These are phyloP conservation scores for Xyrichtys novacula DNA, from an alignment of 2,797 vertebrate genomes.

Conservation along the genomic window DNA sequence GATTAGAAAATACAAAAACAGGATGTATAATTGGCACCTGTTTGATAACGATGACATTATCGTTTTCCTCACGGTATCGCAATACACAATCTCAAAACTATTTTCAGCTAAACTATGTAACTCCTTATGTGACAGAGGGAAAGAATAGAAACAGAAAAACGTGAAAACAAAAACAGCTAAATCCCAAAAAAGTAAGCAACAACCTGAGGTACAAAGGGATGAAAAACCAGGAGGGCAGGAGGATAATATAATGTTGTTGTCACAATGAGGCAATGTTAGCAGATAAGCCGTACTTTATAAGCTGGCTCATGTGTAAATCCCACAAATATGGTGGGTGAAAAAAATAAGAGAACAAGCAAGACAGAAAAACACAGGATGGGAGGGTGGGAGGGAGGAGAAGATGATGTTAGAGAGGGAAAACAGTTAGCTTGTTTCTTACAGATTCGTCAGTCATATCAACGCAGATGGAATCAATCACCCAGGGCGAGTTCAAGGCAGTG, in stretches of 20 bases:
- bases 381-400: conserved; percentile 8
- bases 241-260: conserved; percentile 54
- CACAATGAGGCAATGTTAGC: conserved; percentile 66
- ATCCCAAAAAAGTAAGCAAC: conserved; percentile 14
- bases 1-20: background rate
- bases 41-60: no score
- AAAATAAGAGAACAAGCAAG: conserved; percentile 31
- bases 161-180: conserved; percentile 2
- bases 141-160: background rate
- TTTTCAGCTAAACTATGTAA: no score
- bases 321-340: conserved; percentile 40
- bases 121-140: background rate
- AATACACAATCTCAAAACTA: background rate
- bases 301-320: conserved; percentile 65
- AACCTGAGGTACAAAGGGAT: conserved; percentile 21
- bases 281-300: conserved; percentile 63
- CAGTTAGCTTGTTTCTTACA: conserved; percentile 35
- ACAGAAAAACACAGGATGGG: conserved; percentile 36
- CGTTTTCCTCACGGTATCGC: no score
- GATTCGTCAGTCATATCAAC: conserved; percentile 24
- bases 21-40: no score
- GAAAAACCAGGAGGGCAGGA: conserved; percentile 29
- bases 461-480: conserved; percentile 62
- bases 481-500: conserved; percentile 37
- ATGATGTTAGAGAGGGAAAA: conserved; percentile 43